phyloP scores from a whole-genome alignment of 2,797 vertebrate genomes.

The Phataginus tricuspis region DNA sequence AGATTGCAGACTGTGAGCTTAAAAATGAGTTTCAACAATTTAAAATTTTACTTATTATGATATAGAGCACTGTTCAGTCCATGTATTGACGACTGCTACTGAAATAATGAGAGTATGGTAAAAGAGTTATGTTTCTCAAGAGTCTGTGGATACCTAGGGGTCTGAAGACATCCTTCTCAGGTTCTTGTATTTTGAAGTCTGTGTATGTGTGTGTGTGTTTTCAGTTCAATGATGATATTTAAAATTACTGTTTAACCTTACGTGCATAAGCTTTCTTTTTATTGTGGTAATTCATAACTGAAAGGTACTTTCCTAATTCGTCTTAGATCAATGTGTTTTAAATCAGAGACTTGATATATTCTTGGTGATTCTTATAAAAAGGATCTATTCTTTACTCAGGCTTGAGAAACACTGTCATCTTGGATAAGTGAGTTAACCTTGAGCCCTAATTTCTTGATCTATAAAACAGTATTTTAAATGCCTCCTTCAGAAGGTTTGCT shows the following conservation, averaged over 20 bases:
- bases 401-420: not conserved
- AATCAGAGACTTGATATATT: not conserved
- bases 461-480: not conserved
- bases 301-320: not conserved
- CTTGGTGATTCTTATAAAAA: not conserved
- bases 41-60: not conserved
- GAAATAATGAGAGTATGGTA: not conserved
- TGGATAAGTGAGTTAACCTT: not conserved
- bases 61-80: not conserved
- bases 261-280: not conserved
- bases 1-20: not conserved
- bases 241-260: constrained; percentile 1
- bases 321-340: not conserved
- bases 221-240: not conserved
- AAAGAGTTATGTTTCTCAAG: not conserved
- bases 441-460: not conserved
- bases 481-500: not conserved
- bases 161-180: not conserved
- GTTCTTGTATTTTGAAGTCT: not conserved
- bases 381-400: not conserved
- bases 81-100: not conserved
- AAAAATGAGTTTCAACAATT: not conserved
- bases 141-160: not conserved
- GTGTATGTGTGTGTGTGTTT: not conserved
- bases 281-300: not conserved